These are phyloP conservation scores for Pelobates fuscus DNA, from an alignment of 2,113 vertebrate species.

Conservation along the genomic window DNA sequence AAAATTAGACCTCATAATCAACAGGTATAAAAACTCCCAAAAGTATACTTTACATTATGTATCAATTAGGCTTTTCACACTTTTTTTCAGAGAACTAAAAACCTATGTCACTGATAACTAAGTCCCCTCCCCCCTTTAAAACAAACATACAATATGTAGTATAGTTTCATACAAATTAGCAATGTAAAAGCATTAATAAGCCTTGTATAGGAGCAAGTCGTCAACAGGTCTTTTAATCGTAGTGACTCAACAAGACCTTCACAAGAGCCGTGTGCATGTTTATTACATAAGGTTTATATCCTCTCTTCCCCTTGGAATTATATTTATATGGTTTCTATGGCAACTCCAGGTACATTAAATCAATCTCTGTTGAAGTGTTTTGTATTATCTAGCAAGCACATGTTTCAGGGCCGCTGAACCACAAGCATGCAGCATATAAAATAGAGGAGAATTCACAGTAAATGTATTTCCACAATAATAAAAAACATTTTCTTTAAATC, in stretches of 20 bases:
- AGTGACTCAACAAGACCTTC: neutral
- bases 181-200: too few relatives aligned
- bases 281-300: conserved; percentile 1
- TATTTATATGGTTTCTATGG: conserved; percentile 26
- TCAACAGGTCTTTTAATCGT: neutral
- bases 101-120: too few relatives aligned
- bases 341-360: conserved; percentile 2
- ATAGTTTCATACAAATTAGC: too few relatives aligned
- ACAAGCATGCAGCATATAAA: neutral
- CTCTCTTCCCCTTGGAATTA: neutral
- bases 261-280: neutral
- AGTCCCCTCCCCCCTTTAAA: too few relatives aligned
- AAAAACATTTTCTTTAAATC: too few relatives aligned
- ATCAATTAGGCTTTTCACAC: too few relatives aligned
- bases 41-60: too few relatives aligned
- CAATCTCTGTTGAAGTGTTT: neutral
- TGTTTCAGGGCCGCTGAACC: conserved; percentile 11
- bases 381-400: neutral
- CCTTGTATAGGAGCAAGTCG: neutral
- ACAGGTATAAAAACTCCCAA: too few relatives aligned
- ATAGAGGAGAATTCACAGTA: neutral
- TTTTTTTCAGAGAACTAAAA: too few relatives aligned
- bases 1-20: too few relatives aligned
- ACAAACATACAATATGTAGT: too few relatives aligned
- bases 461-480: neutral